phyloP scores from a whole-genome alignment of 2,797 vertebrate species.

The Artibeus jamaicensis region DNA sequence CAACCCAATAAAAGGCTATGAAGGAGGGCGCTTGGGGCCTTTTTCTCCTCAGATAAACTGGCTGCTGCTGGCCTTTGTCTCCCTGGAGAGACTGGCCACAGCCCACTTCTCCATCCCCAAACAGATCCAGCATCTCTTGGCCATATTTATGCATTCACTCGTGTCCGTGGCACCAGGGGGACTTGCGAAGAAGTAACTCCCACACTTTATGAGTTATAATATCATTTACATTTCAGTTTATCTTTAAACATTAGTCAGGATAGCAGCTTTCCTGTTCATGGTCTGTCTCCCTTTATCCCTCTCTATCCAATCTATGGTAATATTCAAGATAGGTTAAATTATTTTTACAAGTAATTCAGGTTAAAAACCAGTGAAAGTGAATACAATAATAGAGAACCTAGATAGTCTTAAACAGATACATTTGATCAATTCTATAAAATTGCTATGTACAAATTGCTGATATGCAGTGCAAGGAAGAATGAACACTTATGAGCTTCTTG shows the following conservation, averaged over 20 bases:
- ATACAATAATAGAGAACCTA: background rate
- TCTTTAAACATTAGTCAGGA: constrained; percentile 7
- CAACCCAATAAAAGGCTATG: no score
- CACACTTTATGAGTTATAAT: background rate
- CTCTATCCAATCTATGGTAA: background rate
- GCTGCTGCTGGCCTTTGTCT: no score
- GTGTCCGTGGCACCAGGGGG: no score
- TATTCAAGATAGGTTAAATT: background rate
- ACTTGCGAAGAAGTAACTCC: no score
- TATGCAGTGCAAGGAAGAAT: background rate
- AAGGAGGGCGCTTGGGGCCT: no score
- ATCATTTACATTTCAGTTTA: background rate
- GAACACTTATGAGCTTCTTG: background rate
- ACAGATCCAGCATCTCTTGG: no score
- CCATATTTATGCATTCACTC: no score
- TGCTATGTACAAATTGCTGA: background rate
- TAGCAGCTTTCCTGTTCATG: background rate
- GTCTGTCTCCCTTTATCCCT: background rate
- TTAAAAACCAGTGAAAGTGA: constrained; percentile 26
- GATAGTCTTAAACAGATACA: background rate
- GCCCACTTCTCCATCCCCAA: no score
- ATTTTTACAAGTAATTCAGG: background rate
- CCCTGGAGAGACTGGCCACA: no score
- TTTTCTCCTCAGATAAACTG: no score
- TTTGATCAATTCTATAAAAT: constrained; percentile 37